phyloP scores from a whole-genome alignment of 1,140 invertebrate species.

The Ladona fulva region DNA sequence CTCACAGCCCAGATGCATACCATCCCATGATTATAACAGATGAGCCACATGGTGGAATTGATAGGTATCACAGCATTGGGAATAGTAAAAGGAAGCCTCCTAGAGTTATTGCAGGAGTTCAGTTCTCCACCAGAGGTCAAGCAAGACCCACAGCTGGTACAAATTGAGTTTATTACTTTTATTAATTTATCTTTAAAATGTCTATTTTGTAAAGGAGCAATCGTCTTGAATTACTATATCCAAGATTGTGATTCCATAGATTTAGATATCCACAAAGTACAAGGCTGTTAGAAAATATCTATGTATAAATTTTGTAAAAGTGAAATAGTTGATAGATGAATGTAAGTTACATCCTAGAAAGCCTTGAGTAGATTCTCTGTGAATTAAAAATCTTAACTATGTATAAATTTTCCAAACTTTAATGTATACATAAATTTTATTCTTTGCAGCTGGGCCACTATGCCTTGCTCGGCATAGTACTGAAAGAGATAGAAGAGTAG shows the following conservation, averaged over 20 bases:
- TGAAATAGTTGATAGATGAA: too few relatives aligned
- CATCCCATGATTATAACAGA: conserved; percentile 89
- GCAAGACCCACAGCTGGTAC: conserved; percentile 62
- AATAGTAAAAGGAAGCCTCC: conserved; percentile 62
- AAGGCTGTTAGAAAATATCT: too few relatives aligned
- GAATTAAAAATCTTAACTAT: too few relatives aligned
- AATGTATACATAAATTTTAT: conserved; percentile 8
- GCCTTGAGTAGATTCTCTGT: too few relatives aligned
- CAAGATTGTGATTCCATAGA: background rate
- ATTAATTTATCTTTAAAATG: too few relatives aligned
- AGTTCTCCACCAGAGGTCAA: conserved; percentile 67
- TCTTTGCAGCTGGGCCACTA: conserved; percentile 59
- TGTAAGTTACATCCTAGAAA: too few relatives aligned
- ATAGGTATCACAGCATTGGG: conserved; percentile 45
- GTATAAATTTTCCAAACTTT: too few relatives aligned
- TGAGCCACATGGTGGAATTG: conserved; percentile 72
- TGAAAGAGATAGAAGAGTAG: conserved; percentile 59
- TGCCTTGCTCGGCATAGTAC: conserved; percentile 58
- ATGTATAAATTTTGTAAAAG: too few relatives aligned
- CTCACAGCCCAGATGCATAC: conserved; percentile 75
- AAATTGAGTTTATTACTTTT: background rate
- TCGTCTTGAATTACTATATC: background rate
- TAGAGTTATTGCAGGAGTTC: conserved; percentile 75
- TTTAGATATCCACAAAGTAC: background rate
- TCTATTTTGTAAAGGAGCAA: background rate